A percentile compares a stretch with the other conserved stretches of the same genome.
These are phyloP conservation scores for Sebastolobus altivelis DNA, from an alignment of 2,797 vertebrate genomes.

Conservation along the genomic window DNA sequence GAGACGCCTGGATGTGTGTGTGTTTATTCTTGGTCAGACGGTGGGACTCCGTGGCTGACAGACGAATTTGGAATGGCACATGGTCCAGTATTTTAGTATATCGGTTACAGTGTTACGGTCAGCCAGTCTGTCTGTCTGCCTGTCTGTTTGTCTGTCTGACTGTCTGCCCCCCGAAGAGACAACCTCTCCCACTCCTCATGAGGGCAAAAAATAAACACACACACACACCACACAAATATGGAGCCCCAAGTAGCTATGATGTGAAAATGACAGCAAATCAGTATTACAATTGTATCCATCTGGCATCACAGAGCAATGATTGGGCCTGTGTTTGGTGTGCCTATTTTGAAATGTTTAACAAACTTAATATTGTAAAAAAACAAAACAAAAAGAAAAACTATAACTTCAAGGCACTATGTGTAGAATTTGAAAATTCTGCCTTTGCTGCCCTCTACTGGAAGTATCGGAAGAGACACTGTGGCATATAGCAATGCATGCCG, in stretches of 20 bases:
- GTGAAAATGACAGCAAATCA: constrained; percentile 1
- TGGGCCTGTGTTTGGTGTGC: neutral
- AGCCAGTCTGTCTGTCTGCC: constrained; percentile 70
- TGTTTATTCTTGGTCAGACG: constrained; percentile 80
- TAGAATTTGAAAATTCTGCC: neutral
- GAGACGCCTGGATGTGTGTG: constrained; percentile 61
- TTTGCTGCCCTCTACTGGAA: constrained; percentile 23
- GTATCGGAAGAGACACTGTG: neutral
- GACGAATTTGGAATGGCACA: constrained; percentile 80
- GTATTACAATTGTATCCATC: neutral
- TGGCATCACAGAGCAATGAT: neutral
- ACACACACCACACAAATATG: constrained; percentile 12
- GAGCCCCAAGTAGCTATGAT: constrained; percentile 2
- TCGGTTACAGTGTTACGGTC: constrained; percentile 76
- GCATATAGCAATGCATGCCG: neutral
- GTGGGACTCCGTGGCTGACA: constrained; percentile 74
- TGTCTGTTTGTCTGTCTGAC: constrained; percentile 66
- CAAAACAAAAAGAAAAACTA: neutral
- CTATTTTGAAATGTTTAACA: neutral
- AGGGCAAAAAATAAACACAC: constrained; percentile 48
- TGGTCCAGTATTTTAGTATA: constrained; percentile 74
- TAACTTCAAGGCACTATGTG: neutral
- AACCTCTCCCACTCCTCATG: constrained; percentile 18
- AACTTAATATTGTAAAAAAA: neutral
- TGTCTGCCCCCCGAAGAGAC: constrained; percentile 37